These are phyloP conservation scores for Plagodis dolabraria DNA, from an alignment of 2,888 invertebrate genomes.

Conservation along the genomic window DNA sequence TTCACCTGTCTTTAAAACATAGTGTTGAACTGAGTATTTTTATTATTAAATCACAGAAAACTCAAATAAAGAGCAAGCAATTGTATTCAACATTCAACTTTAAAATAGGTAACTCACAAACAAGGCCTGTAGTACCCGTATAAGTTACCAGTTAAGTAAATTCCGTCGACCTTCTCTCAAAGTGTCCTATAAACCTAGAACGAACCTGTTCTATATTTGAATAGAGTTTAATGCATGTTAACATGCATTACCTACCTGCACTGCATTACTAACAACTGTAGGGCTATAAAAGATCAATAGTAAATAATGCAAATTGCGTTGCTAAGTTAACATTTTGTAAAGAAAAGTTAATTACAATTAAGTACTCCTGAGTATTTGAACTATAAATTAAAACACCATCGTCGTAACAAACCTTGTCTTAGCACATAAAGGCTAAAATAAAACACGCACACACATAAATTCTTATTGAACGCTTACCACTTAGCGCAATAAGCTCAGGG, in stretches of 20 bases:
- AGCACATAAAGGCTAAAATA: slow-evolving; percentile 7
- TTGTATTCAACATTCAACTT: neutral
- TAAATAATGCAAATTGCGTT: slow-evolving; percentile 15
- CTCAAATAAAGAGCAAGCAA: no score
- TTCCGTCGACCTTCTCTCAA: slow-evolving; percentile 26
- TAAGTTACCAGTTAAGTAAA: slow-evolving; percentile 18
- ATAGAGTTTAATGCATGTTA: slow-evolving; percentile 32
- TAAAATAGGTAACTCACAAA: slow-evolving; percentile 1
- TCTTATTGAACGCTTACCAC: slow-evolving; percentile 12
- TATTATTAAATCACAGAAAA: no score
- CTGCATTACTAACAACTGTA: slow-evolving; percentile 1
- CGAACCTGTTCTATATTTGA: slow-evolving; percentile 26
- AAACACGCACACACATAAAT: slow-evolving; percentile 8
- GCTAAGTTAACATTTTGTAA: slow-evolving; percentile 10
- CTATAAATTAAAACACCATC: slow-evolving; percentile 12
- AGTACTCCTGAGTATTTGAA: slow-evolving; percentile 21
- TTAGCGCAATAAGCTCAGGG: slow-evolving; percentile 20
- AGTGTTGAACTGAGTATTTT: no score
- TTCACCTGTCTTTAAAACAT: no score
- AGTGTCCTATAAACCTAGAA: slow-evolving; percentile 25
- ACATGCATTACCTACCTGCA: slow-evolving; percentile 30
- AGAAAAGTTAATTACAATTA: slow-evolving; percentile 14
- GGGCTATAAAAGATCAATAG: neutral
- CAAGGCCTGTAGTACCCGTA: slow-evolving; percentile 12
- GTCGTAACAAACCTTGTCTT: slow-evolving; percentile 16